These are phyloP conservation scores for Drepana falcataria DNA, from an alignment of 2,888 invertebrate species.

Conservation along the genomic window DNA sequence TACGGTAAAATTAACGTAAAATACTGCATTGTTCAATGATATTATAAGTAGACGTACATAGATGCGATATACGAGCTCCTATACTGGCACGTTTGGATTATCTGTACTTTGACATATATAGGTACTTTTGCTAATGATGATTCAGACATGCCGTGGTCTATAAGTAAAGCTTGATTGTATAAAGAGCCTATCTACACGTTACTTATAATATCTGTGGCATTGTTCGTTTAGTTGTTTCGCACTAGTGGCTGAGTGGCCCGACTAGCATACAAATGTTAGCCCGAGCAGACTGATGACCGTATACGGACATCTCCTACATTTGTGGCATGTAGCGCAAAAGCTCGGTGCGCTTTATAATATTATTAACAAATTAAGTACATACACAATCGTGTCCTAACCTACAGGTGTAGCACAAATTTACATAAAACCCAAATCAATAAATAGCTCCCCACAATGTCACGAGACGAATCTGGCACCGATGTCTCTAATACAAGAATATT, in stretches of 20 bases:
- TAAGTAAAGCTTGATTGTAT: too few relatives aligned
- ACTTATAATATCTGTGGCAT: constrained; percentile 24
- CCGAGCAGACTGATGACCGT: not conserved
- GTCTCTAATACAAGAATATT: constrained; percentile 1
- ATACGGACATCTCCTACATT: constrained; percentile 10
- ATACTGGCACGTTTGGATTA: too few relatives aligned
- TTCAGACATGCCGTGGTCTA: too few relatives aligned
- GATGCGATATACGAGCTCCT: too few relatives aligned
- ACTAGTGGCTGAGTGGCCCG: constrained; percentile 29
- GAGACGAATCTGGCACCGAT: constrained; percentile 21
- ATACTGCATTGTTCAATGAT: constrained; percentile 56
- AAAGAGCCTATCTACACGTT: too few relatives aligned
- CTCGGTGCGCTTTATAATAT: constrained; percentile 43
- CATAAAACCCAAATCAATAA: constrained; percentile 10
- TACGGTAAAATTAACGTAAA: constrained; percentile 50
- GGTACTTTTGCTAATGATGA: too few relatives aligned
- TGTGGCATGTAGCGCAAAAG: constrained; percentile 57
- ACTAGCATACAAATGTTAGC: constrained; percentile 49
- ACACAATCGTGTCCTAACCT: constrained; percentile 23
- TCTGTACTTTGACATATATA: too few relatives aligned
- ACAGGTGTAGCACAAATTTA: constrained; percentile 12
- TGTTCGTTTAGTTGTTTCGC: constrained; percentile 46
- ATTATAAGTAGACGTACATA: too few relatives aligned
- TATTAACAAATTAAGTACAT: constrained; percentile 51
- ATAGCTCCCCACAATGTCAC: constrained; percentile 6